Conservation (phyloP, 2,888 invertebrate genomes). For the Dexiosoma caninum region DNA sequence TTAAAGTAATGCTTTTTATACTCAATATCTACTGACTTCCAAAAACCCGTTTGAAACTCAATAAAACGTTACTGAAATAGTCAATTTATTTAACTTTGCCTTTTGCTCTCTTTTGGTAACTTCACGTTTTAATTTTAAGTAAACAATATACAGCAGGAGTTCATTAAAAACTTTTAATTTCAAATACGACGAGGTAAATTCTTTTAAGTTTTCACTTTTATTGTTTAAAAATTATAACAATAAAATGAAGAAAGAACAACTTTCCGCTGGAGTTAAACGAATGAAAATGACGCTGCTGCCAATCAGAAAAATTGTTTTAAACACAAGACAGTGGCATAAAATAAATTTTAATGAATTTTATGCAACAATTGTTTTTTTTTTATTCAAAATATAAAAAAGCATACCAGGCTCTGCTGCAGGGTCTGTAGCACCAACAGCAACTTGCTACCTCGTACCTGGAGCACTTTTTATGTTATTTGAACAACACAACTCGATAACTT, state of each 20-base stretch:
- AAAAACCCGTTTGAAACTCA: neutral
- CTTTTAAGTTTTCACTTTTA: neutral
- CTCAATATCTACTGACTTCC: too few species aligned
- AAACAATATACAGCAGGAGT: neutral
- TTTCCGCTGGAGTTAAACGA: neutral
- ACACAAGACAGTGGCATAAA: too few species aligned
- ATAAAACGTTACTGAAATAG: neutral
- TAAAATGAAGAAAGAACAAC: neutral
- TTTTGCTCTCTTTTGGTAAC: neutral
- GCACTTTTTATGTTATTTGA: neutral
- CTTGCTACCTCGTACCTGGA: neutral
- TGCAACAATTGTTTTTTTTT: too few species aligned
- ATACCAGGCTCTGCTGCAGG: too few species aligned
- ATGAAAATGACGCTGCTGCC: neutral
- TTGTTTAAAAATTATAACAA: neutral
- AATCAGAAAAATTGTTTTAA: too few species aligned
- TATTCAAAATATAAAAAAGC: too few species aligned
- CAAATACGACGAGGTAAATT: neutral
- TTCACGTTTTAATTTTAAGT: neutral
- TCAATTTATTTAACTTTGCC: neutral
- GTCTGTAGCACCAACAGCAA: too few species aligned
- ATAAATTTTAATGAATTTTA: too few species aligned
- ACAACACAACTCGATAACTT: slow-evolving; percentile 12
- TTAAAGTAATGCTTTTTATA: too few species aligned
- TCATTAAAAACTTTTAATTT: slow-evolving; percentile 25